phyloP scores from a whole-genome alignment of 2,113 vertebrate genomes.

The Brachirus orientalis region DNA sequence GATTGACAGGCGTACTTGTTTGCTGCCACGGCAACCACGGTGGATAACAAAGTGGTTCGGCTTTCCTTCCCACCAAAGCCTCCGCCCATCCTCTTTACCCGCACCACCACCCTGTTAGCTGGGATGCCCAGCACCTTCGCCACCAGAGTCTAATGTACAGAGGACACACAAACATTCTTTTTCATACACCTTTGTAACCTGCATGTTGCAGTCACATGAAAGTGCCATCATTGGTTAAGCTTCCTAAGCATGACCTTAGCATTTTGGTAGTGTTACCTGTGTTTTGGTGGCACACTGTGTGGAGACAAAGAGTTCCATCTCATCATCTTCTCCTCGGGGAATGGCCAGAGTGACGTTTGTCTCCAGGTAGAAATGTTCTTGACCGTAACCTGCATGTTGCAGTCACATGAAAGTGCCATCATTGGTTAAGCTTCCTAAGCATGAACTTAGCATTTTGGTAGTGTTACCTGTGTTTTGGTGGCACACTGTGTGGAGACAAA shows the following conservation, averaged over 20 bases:
- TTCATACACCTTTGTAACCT: neutral
- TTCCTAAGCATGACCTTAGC: neutral
- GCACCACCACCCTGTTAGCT: conserved; percentile 86
- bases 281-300: conserved; percentile 84
- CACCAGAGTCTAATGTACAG: conserved; percentile 74
- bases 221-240: no score
- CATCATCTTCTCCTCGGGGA: conserved; percentile 90
- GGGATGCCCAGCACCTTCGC: conserved; percentile 89
- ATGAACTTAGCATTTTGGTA: neutral
- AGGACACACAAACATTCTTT: neutral
- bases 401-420: no score
- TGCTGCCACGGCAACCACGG: conserved; percentile 90
- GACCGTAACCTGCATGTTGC: no score
- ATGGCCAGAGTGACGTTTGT: conserved; percentile 91
- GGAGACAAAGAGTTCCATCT: conserved; percentile 94
- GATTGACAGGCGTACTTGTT: conserved; percentile 79
- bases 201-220: no score
- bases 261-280: conserved; percentile 32
- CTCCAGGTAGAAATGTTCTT: conserved; percentile 98
- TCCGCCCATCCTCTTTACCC: conserved; percentile 96
- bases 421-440: neutral
- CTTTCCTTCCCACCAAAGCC: conserved; percentile 98
- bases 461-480: conserved; percentile 54
- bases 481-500: conserved; percentile 90
- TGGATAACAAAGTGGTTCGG: conserved; percentile 84